These are phyloP conservation scores for Drosophila multiciliata DNA, from an alignment of 2,888 invertebrate genomes.

Conservation along the genomic window DNA sequence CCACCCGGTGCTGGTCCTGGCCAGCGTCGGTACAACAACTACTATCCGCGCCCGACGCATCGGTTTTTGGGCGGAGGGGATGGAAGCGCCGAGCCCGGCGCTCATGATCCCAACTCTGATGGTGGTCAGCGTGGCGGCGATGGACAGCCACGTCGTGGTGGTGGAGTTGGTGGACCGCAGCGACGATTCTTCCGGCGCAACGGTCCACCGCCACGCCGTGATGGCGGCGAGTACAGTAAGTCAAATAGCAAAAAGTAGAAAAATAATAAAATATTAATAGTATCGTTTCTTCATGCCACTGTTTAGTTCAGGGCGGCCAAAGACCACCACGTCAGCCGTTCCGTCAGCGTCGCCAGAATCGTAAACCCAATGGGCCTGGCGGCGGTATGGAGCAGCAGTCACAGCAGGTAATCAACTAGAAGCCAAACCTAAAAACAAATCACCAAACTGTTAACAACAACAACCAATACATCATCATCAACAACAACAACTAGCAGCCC, in stretches of 20 bases:
- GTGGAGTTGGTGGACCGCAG: slow-evolving; percentile 84
- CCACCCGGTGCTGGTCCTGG: slow-evolving; percentile 66
- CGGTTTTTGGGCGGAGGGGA: slow-evolving; percentile 78
- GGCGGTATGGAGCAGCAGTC: slow-evolving; percentile 82
- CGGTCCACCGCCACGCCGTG: slow-evolving; percentile 81
- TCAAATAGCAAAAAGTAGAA: slow-evolving; percentile 1
- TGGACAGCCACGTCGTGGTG: slow-evolving; percentile 73
- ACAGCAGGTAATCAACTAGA: slow-evolving; percentile 84
- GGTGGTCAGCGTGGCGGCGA: slow-evolving; percentile 83
- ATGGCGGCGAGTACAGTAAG: slow-evolving; percentile 81
- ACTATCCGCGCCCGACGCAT: slow-evolving; percentile 80
- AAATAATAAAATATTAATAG: background rate
- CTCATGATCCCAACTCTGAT: slow-evolving; percentile 85
- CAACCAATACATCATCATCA: slow-evolving; percentile 47
- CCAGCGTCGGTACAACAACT: slow-evolving; percentile 79
- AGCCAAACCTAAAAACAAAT: slow-evolving; percentile 45
- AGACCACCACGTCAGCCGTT: slow-evolving; percentile 85
- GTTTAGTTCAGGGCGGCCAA: slow-evolving; percentile 67
- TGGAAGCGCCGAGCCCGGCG: slow-evolving; percentile 79
- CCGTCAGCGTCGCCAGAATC: slow-evolving; percentile 82
- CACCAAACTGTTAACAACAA: slow-evolving; percentile 62
- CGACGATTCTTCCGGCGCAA: slow-evolving; percentile 91
- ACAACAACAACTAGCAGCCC: slow-evolving; percentile 44
- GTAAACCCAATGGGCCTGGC: slow-evolving; percentile 82
- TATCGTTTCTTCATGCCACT: background rate